phyloP scores from a whole-genome alignment of 1,140 invertebrate species.

The Drosophila seguyi region DNA sequence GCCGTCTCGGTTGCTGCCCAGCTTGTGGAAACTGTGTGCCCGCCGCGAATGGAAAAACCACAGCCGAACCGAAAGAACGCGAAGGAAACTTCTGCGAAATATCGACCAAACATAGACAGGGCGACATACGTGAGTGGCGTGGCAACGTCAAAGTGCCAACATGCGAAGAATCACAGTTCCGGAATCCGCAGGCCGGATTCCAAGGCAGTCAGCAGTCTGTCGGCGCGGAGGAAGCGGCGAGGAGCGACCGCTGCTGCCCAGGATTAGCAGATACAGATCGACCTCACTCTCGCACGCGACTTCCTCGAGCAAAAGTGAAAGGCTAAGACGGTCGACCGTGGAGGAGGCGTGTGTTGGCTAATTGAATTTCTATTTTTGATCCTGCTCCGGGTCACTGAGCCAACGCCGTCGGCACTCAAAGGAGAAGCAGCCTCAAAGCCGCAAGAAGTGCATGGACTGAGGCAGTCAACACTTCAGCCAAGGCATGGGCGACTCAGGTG shows the following conservation, averaged over 20 bases:
- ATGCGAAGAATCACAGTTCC: constrained; percentile 41
- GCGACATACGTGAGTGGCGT: constrained; percentile 52
- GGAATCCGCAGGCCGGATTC: constrained; percentile 37
- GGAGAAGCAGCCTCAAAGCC: constrained; percentile 35
- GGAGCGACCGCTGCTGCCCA: constrained; percentile 38
- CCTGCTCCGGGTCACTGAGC: constrained; percentile 50
- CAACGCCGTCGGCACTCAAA: constrained; percentile 14
- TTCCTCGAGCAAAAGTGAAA: constrained; percentile 70
- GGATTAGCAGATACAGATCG: constrained; percentile 68
- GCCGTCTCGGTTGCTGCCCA: constrained; percentile 48
- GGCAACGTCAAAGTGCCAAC: constrained; percentile 53
- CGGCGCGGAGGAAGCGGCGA: constrained; percentile 50
- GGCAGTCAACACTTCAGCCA: constrained; percentile 16
- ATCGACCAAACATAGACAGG: constrained; percentile 44
- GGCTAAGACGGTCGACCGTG: constrained; percentile 27
- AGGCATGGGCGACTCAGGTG: constrained; percentile 71
- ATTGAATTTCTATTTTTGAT: constrained; percentile 80
- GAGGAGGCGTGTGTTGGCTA: constrained; percentile 30
- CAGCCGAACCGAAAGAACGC: constrained; percentile 21
- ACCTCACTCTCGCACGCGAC: constrained; percentile 66
- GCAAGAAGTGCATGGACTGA: constrained; percentile 29
- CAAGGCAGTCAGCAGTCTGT: constrained; percentile 48
- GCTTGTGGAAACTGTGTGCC: constrained; percentile 39
- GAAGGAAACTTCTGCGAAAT: constrained; percentile 38
- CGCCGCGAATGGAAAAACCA: constrained; percentile 30